Evolutionary conservation across 2,888 invertebrate species (phyloP).

Genomic region (Galeopsomyia nigrocyanea): DNA sequence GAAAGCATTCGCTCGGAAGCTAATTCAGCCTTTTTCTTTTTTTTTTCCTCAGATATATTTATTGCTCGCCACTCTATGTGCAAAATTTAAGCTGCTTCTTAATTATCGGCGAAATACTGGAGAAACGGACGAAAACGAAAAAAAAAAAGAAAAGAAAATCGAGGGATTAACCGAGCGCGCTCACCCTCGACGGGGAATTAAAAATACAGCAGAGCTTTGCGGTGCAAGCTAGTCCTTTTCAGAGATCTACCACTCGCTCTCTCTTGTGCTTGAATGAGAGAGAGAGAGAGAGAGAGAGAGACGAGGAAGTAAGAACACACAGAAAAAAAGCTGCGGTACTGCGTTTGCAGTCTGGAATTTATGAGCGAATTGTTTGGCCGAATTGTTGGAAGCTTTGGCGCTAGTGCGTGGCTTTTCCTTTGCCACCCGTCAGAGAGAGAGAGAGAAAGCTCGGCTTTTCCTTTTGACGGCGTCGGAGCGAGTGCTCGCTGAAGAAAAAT

Average conservation of each 20-base stretch:
- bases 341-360: slow-evolving; percentile 24
- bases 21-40: too few species aligned
- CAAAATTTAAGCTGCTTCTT: slow-evolving; percentile 12
- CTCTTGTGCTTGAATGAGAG: not conserved
- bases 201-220: slow-evolving; percentile 7
- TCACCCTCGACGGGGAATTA: too few species aligned
- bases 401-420: too few species aligned
- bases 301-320: too few species aligned
- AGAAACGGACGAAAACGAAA: not conserved
- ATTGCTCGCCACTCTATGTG: not conserved
- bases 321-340: slow-evolving; percentile 10
- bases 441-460: too few species aligned
- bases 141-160: slow-evolving; percentile 1
- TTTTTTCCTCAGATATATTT: too few species aligned
- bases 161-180: slow-evolving; percentile 5
- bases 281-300: not conserved
- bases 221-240: slow-evolving; percentile 32
- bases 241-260: not conserved
- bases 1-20: too few species aligned
- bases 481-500: too few species aligned
- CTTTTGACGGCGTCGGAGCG: too few species aligned
- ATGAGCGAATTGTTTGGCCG: slow-evolving; percentile 31
- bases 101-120: slow-evolving; percentile 34
- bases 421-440: too few species aligned
- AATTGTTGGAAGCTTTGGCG: slow-evolving; percentile 20